These are phyloP conservation scores for Xiphophorus maculatus DNA, from an alignment of 2,113 vertebrate genomes.

Conservation along the genomic window DNA sequence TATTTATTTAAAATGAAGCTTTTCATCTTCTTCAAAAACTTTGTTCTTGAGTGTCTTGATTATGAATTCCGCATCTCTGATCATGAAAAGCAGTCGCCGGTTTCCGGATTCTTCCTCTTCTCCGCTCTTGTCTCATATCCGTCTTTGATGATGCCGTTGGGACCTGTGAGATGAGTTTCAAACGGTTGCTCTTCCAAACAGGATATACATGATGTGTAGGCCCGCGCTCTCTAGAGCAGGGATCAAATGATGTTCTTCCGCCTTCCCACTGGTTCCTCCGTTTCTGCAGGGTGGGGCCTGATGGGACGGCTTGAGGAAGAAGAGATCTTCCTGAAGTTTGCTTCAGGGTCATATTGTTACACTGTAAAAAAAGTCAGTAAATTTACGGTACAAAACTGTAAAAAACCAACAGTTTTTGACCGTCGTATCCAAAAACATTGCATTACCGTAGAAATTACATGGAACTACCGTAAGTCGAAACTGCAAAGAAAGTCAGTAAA, in stretches of 20 bases:
- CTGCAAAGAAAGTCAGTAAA: too few relatives aligned
- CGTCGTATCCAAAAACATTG: too few relatives aligned
- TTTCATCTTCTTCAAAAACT: constrained; percentile 44
- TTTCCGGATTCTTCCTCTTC: constrained; percentile 45
- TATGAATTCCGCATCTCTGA: constrained; percentile 41
- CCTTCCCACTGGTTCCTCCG: constrained; percentile 48
- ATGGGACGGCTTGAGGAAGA: constrained; percentile 37
- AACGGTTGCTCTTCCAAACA: constrained; percentile 72
- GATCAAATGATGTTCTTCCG: constrained; percentile 68
- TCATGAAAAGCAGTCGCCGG: constrained; percentile 24
- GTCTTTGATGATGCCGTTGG: constrained; percentile 71
- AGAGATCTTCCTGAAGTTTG: constrained; percentile 44
- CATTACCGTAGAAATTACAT: too few relatives aligned
- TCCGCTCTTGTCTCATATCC: constrained; percentile 40
- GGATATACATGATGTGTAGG: constrained; percentile 75
- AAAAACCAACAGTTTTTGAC: too few relatives aligned
- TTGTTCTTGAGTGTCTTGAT: constrained; percentile 43
- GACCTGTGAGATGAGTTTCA: constrained; percentile 73
- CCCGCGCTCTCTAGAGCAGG: constrained; percentile 53
- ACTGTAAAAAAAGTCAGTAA: too few relatives aligned
- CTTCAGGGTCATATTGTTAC: constrained; percentile 49
- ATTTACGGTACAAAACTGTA: too few relatives aligned
- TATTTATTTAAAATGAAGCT: constrained; percentile 46
- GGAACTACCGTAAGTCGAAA: too few relatives aligned
- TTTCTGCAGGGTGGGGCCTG: constrained; percentile 51